Base-by-base conservation (phyloP, 2,888 invertebrate genomes). In the Napeogenes sylphis region DNA sequence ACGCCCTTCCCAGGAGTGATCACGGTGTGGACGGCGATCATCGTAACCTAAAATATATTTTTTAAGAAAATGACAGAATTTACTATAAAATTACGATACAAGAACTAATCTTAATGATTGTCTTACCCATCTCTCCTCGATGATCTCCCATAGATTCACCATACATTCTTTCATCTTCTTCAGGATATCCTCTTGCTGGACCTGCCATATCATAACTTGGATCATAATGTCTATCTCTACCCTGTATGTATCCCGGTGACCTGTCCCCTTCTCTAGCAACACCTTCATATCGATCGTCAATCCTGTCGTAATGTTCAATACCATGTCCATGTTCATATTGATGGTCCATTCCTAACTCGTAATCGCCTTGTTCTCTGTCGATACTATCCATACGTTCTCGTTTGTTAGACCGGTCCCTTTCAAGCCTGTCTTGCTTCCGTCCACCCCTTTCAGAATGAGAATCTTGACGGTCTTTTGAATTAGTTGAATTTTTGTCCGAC, bases 1-100 rank as follows among this genome's bases (percentile, higher is more conserved):
- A 5, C 90, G 81, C n/a, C 90, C 87, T 67, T 91, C 92, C 92
- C 93, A 92, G 21, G 92, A 92, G 47, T 89, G 91, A 71, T 92
- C 89, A 46, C 92, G 89, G 66, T 84, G 85, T 6, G 84, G 86
- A 55, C 91, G 89, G 33, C 91, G 82, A 59, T 91, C 91, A 64
- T 92, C 92, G 72, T 91, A 91, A 66, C 88, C 91, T 81, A 82
- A 38, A 68, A 71, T 38, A 10, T 12, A 55, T 30, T 35, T 35
- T 42, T 42, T 30, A 35, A 47, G 14, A 35, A 38, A 14, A 12
- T n/a, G 21, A 13, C 4, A 42, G 4, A 12, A 58, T 4, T 3
- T 35, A 5, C 4, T 35, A n/a, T 13, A 10, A 10, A 14, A 58
- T 14, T 35, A 10, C n/a, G 14, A 47, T 47, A 3, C 12, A 46